Evolutionary conservation across 2,888 invertebrate genomes (phyloP).

Genomic region (Ophioninae sp.): DNA sequence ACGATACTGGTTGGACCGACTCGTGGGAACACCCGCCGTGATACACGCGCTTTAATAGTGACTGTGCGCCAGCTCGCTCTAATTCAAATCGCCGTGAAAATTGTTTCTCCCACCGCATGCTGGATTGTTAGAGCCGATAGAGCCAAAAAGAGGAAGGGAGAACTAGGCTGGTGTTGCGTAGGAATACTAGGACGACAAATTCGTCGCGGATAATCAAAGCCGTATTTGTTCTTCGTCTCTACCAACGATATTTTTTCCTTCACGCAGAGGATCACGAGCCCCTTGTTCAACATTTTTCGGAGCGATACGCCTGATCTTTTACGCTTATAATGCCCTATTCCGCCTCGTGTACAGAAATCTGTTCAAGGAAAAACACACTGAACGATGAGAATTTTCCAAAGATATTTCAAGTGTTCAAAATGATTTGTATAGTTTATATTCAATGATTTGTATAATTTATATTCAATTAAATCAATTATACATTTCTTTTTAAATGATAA

Average conservation of each 20-base stretch:
- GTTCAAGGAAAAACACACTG: conserved; percentile 16
- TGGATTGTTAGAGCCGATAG: conserved; percentile 12
- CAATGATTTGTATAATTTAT: neutral
- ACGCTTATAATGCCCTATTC: conserved; percentile 42
- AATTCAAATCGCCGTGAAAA: conserved; percentile 80
- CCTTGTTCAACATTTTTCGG: conserved; percentile 46
- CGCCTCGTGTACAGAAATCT: conserved; percentile 11
- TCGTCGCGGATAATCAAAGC: conserved; percentile 74
- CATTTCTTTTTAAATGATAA: neutral
- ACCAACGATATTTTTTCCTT: conserved; percentile 45
- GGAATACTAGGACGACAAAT: conserved; percentile 64
- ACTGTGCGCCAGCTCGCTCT: conserved; percentile 68
- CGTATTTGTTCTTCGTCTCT: conserved; percentile 61
- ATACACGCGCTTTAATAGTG: conserved; percentile 44
- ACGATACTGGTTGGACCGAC: conserved; percentile 58
- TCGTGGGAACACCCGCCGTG: conserved; percentile 76
- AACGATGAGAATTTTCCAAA: conserved; percentile 44
- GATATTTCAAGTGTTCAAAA: no score
- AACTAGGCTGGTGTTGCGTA: conserved; percentile 10
- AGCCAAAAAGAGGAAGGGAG: conserved; percentile 9
- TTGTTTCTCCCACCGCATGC: conserved; percentile 70
- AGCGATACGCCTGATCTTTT: conserved; percentile 43
- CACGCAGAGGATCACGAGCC: conserved; percentile 11
- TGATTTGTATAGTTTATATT: neutral
- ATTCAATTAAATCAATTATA: neutral